Conservation (phyloP, 2,797 vertebrate genomes). For the Danio jaintianensis region DNA sequence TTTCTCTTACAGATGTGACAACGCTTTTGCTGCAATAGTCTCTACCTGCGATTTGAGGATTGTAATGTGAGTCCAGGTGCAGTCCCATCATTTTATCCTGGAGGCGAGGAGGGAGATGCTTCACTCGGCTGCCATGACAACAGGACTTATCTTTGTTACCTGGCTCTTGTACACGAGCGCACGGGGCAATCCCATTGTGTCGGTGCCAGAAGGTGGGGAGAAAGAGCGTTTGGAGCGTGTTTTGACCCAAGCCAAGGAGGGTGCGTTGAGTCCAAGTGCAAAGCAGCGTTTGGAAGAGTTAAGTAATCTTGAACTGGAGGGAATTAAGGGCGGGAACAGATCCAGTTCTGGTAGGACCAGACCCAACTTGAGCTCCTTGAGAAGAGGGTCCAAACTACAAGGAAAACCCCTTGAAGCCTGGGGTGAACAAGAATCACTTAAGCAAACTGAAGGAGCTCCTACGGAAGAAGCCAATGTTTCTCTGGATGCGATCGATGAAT, state of each 20-base stretch:
- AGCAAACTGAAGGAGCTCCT: slow-evolving; percentile 81
- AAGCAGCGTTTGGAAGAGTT: slow-evolving; percentile 82
- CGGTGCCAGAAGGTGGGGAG: slow-evolving; percentile 73
- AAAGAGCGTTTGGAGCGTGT: slow-evolving; percentile 64
- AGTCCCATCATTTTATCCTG: slow-evolving; percentile 76
- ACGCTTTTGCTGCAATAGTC: slow-evolving; percentile 80
- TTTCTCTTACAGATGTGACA: slow-evolving; percentile 43
- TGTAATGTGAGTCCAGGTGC: slow-evolving; percentile 88
- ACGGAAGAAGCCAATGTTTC: slow-evolving; percentile 82
- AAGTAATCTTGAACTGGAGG: slow-evolving; percentile 78
- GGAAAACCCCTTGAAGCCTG: slow-evolving; percentile 79
- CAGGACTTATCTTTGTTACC: slow-evolving; percentile 89
- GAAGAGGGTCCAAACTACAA: slow-evolving; percentile 70
- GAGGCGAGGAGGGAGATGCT: slow-evolving; percentile 91
- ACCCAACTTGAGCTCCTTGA: slow-evolving; percentile 78
- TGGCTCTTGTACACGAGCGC: slow-evolving; percentile 87
- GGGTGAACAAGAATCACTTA: slow-evolving; percentile 74
- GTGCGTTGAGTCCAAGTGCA: slow-evolving; percentile 73
- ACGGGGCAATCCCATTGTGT: slow-evolving; percentile 87
- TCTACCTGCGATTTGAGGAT: slow-evolving; percentile 79
- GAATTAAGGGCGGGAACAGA: slow-evolving; percentile 77
- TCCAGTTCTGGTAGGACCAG: slow-evolving; percentile 79
- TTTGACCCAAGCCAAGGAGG: slow-evolving; percentile 70
- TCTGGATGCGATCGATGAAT: slow-evolving; percentile 89
- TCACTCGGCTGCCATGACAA: slow-evolving; percentile 91